Conservation (phyloP, 2,797 vertebrate genomes). For the Eidolon dupreanum region DNA sequence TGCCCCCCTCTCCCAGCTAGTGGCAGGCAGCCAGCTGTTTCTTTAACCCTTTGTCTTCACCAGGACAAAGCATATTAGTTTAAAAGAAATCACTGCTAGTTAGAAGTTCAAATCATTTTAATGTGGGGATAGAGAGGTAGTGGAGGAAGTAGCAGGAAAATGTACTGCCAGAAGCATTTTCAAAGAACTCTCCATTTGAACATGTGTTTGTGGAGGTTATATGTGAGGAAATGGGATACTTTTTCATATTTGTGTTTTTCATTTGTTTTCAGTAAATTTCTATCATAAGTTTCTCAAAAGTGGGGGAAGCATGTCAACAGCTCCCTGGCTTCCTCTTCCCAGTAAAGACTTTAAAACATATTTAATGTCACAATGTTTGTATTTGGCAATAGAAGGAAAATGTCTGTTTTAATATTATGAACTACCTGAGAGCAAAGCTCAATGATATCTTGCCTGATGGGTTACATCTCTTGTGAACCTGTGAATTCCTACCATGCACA, state of each 20-base stretch:
- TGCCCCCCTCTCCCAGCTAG: not conserved
- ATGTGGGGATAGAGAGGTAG: not conserved
- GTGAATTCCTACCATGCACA: not conserved
- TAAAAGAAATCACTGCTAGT: conserved; percentile 56
- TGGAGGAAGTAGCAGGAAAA: conserved; percentile 4
- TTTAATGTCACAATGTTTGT: conserved; percentile 48
- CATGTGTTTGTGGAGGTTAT: conserved; percentile 8
- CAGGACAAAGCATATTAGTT: conserved; percentile 49
- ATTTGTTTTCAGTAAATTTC: conserved; percentile 58
- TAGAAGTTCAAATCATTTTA: conserved; percentile 49
- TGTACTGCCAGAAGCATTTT: conserved; percentile 39
- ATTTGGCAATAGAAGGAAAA: conserved; percentile 33
- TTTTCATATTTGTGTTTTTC: conserved; percentile 55
- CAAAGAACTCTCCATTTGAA: conserved; percentile 53
- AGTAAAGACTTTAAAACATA: conserved; percentile 42
- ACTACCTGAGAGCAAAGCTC: not conserved
- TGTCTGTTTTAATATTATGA: not conserved
- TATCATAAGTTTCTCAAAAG: conserved; percentile 35
- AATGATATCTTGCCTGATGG: not conserved
- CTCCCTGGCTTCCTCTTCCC: not conserved
- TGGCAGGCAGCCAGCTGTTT: conserved; percentile 71
- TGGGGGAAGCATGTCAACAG: not conserved
- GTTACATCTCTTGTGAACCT: conserved; percentile 23
- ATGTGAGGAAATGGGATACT: not conserved
- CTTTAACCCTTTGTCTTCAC: conserved; percentile 68